These are phyloP conservation scores for Hermaeophaga mercurialis DNA, from an alignment of 2,888 invertebrate species.

Conservation along the genomic window DNA sequence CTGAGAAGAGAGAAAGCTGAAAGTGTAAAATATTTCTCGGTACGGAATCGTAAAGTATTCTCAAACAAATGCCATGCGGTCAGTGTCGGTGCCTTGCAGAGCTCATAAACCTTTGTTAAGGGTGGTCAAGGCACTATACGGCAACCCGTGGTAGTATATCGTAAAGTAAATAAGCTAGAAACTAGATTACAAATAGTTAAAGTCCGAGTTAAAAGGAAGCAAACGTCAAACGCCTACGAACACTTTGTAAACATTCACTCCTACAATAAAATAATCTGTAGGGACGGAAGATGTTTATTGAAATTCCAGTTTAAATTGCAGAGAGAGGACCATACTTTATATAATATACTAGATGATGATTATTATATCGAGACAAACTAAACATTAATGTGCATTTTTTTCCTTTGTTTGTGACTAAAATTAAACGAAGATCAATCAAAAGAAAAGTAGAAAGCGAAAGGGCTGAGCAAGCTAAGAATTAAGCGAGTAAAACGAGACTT, in stretches of 20 bases:
- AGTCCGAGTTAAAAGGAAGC: constrained; percentile 8
- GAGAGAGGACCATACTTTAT: no score
- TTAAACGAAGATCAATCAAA: no score
- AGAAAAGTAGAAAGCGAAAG: no score
- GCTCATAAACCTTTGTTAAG: constrained; percentile 31
- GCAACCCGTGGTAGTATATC: constrained; percentile 5
- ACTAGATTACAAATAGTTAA: constrained; percentile 12
- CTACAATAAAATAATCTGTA: constrained; percentile 10
- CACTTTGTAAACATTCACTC: constrained; percentile 3
- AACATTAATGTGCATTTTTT: no score
- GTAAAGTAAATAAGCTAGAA: constrained; percentile 15
- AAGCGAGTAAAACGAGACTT: no score
- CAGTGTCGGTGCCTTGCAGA: constrained; percentile 23
- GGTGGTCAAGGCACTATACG: constrained; percentile 26
- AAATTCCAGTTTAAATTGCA: no score
- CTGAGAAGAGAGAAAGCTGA: not conserved
- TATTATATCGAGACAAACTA: no score
- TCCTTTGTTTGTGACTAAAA: no score
- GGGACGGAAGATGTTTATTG: not conserved
- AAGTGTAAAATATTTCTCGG: constrained; percentile 15
- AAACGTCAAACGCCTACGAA: constrained; percentile 13
- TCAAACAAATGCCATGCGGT: constrained; percentile 29
- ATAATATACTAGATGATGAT: no score
- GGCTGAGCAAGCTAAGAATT: no score
- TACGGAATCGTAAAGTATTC: constrained; percentile 23